Percentiles rank a stretch among this genome's conserved stretches.
Conservation (phyloP, 2,888 invertebrate species). For the Troides aeacus region DNA sequence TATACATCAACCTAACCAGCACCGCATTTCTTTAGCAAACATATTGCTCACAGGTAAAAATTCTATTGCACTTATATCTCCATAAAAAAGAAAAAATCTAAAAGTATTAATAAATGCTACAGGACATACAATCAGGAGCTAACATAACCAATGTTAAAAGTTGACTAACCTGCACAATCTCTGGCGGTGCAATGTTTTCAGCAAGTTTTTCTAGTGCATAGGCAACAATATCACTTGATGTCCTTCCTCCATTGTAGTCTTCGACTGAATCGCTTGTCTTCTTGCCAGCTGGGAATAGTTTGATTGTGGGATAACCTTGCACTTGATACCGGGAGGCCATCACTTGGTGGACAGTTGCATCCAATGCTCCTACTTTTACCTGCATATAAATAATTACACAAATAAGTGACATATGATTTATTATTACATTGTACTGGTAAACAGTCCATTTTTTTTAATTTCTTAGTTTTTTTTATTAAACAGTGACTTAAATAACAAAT, state of each 20-base stretch:
- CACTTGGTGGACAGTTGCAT: slow-evolving; percentile 93
- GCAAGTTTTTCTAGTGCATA: slow-evolving; percentile 93
- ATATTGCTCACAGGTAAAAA: too few species aligned
- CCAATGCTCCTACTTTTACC: slow-evolving; percentile 95
- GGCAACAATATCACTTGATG: slow-evolving; percentile 91
- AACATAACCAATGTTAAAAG: too few species aligned
- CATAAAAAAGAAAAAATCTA: too few species aligned
- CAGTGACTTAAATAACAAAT: too few species aligned
- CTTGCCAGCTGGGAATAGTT: slow-evolving; percentile 89
- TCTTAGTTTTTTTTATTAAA: too few species aligned
- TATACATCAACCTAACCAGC: too few species aligned
- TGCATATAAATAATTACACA: slow-evolving; percentile 35
- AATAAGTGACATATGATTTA: background rate
- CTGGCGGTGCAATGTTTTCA: slow-evolving; percentile 94
- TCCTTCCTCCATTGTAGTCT: slow-evolving; percentile 96
- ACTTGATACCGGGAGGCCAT: slow-evolving; percentile 92
- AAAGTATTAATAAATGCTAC: too few species aligned
- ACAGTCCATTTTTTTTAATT: too few species aligned
- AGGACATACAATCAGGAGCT: too few species aligned
- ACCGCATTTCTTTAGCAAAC: too few species aligned
- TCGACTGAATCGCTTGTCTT: slow-evolving; percentile 84
- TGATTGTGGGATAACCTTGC: slow-evolving; percentile 98
- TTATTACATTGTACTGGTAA: background rate
- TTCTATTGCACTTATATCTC: too few species aligned
- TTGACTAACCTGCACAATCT: slow-evolving; percentile 84